Conservation (phyloP, 2,888 invertebrate genomes). For the Peribatodes rhomboidaria region DNA sequence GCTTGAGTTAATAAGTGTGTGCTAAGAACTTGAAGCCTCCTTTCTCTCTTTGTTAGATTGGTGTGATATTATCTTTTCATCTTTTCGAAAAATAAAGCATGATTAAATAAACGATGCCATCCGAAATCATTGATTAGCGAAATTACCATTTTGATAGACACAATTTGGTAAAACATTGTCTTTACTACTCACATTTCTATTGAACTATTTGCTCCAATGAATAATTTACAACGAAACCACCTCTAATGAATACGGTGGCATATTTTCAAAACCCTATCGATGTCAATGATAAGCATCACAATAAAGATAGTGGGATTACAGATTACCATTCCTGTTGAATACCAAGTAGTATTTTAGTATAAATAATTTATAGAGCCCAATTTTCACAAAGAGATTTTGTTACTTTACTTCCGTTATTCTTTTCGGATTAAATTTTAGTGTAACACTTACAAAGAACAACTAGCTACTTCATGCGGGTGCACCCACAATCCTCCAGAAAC, state of each 20-base stretch:
- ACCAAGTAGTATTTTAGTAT: slow-evolving; percentile 29
- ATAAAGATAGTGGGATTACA: slow-evolving; percentile 43
- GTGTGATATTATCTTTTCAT: too few relatives aligned
- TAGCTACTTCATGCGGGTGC: too few relatives aligned
- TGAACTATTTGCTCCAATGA: slow-evolving; percentile 14
- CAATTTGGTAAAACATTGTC: background rate
- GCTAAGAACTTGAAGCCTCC: too few relatives aligned
- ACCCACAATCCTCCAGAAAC: too few relatives aligned
- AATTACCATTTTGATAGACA: too few relatives aligned
- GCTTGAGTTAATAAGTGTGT: too few relatives aligned
- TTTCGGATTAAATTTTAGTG: background rate
- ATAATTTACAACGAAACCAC: slow-evolving; percentile 5
- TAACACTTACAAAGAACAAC: background rate
- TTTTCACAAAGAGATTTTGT: slow-evolving; percentile 23
- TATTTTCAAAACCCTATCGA: slow-evolving; percentile 40
- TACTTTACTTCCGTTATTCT: slow-evolving; percentile 11
- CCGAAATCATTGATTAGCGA: too few relatives aligned
- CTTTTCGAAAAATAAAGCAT: too few relatives aligned
- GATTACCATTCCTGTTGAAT: slow-evolving; percentile 41
- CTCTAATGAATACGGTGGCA: slow-evolving; percentile 35
- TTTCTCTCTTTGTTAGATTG: too few relatives aligned
- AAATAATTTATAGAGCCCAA: slow-evolving; percentile 30
- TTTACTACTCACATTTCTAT: background rate
- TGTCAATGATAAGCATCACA: slow-evolving; percentile 42
- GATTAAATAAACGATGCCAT: too few relatives aligned